These are phyloP conservation scores for Montifringilla adamsi DNA, from an alignment of 2,113 vertebrate genomes.

Conservation along the genomic window DNA sequence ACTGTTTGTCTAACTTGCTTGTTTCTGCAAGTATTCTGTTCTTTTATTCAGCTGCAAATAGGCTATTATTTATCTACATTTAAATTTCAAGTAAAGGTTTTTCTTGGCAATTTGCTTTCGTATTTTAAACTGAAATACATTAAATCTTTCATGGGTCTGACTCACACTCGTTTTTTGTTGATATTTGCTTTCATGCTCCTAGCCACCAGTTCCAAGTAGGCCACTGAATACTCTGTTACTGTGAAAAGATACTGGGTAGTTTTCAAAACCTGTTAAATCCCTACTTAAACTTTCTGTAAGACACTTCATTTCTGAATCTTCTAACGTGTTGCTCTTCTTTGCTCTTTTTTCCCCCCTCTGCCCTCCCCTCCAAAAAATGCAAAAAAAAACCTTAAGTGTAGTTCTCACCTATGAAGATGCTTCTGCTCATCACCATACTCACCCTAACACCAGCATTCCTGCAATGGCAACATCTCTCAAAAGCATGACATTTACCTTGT, in stretches of 20 bases:
- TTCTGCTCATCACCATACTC: not conserved
- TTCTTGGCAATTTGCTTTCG: not conserved
- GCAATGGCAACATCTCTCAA: not conserved
- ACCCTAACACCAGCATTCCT: not conserved
- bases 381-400: not conserved
- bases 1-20: not conserved
- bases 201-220: not conserved
- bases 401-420: not conserved
- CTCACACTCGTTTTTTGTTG: not conserved
- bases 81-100: not conserved
- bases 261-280: not conserved
- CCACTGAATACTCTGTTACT: not conserved
- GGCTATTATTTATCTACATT: not conserved
- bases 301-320: not conserved
- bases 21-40: not conserved
- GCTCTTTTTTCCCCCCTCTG: no score
- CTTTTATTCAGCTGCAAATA: not conserved
- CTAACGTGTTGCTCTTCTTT: not conserved
- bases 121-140: not conserved
- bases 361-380: fast-evolving
- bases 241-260: not conserved
- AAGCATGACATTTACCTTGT: not conserved
- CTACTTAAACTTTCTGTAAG: not conserved
- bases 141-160: not conserved
- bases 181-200: not conserved